A percentile compares a stretch with the other conserved stretches of the same genome.
These are phyloP conservation scores for Scyliorhinus canicula DNA, from an alignment of 2,797 vertebrate species.

Conservation along the genomic window DNA sequence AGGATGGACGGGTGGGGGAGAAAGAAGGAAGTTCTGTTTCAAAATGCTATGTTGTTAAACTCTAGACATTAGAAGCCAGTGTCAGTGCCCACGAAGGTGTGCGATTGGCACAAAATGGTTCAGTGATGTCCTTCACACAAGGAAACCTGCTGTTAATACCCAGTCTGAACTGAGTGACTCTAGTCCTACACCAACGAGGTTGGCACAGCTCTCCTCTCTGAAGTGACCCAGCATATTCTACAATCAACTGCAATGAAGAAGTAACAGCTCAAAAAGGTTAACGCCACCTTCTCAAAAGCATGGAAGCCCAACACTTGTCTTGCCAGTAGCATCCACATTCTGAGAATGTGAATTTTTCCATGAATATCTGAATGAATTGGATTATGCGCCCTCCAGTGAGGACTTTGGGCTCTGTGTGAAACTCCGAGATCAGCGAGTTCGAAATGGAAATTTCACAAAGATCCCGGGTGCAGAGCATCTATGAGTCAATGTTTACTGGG, in stretches of 20 bases:
- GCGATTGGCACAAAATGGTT: too few species aligned
- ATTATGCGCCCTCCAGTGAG: not conserved
- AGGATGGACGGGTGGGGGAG: too few species aligned
- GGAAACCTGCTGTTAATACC: too few species aligned
- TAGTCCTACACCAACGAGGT: too few species aligned
- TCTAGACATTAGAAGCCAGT: not conserved
- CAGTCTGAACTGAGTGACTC: too few species aligned
- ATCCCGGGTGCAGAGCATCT: not conserved
- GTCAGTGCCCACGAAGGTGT: not conserved
- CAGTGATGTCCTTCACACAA: too few species aligned
- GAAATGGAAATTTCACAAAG: not conserved
- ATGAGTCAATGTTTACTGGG: constrained; percentile 10
- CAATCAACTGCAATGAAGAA: not conserved
- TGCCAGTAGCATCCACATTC: not conserved
- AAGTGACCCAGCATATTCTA: not conserved
- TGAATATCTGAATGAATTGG: not conserved
- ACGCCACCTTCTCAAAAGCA: not conserved
- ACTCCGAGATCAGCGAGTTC: not conserved
- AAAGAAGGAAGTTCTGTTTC: too few species aligned
- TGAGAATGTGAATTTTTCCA: not conserved
- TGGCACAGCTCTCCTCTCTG: not conserved
- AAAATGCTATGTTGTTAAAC: not conserved
- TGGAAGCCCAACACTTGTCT: not conserved
- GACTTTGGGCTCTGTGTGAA: not conserved
- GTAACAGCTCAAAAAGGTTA: not conserved